Percentiles rank a stretch among this genome's conserved stretches.
These are phyloP conservation scores for Drosophila mulleri DNA, from an alignment of 2,888 invertebrate genomes.

Conservation along the genomic window DNA sequence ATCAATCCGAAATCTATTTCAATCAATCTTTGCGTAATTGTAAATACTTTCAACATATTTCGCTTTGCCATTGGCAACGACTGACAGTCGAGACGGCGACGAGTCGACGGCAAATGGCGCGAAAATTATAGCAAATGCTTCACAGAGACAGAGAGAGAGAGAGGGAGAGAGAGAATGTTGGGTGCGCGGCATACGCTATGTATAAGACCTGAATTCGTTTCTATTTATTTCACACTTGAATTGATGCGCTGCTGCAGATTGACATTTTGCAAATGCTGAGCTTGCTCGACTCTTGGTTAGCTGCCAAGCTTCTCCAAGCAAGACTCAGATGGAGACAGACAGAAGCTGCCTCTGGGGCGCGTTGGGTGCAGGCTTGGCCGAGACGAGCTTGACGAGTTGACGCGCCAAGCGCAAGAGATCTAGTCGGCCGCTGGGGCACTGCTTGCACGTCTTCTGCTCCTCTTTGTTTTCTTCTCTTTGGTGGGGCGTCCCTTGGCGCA, in stretches of 20 bases:
- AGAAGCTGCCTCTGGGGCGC: slow-evolving; percentile 54
- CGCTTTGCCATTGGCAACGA: slow-evolving; percentile 43
- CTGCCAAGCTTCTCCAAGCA: slow-evolving; percentile 36
- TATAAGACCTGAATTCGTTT: slow-evolving; percentile 79
- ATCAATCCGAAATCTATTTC: slow-evolving; percentile 84
- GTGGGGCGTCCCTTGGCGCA: slow-evolving; percentile 54
- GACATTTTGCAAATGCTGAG: slow-evolving; percentile 83
- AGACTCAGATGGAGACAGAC: slow-evolving; percentile 37
- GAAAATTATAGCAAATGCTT: slow-evolving; percentile 80
- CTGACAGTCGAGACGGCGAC: slow-evolving; percentile 45
- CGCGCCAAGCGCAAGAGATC: slow-evolving; percentile 73
- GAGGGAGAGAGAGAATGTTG: neutral
- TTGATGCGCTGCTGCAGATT: slow-evolving; percentile 81
- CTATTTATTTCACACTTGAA: slow-evolving; percentile 82
- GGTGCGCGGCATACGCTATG: slow-evolving; percentile 7
- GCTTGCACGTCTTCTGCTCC: neutral
- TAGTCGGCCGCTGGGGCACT: slow-evolving; percentile 30
- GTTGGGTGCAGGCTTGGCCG: slow-evolving; percentile 72
- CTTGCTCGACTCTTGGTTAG: slow-evolving; percentile 41
- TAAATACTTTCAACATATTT: slow-evolving; percentile 84
- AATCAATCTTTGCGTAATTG: slow-evolving; percentile 84
- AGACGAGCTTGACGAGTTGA: slow-evolving; percentile 71
- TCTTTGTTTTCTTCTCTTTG: neutral
- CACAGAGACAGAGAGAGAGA: slow-evolving; percentile 4
- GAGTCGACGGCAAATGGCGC: slow-evolving; percentile 73